Base-by-base conservation (phyloP, 2,888 invertebrate genomes). In the Dasypolia templi region DNA sequence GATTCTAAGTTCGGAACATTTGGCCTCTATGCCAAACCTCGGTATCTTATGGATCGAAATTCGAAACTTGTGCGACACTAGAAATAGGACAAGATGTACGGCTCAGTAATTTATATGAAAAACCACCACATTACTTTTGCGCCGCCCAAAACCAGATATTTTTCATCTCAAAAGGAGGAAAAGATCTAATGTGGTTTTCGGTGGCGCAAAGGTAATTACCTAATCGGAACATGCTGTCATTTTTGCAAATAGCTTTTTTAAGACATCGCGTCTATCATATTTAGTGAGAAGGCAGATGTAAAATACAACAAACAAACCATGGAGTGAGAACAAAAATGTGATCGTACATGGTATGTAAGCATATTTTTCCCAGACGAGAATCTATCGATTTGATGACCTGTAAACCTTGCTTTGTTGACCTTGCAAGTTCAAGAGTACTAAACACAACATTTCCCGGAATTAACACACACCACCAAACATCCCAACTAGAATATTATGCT, bases 1-100 rank as follows among this genome's bases (percentile, higher is more conserved):
- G 66, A 39, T 53, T 46, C 46, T 51, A 69, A 73, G 39, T 62
- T 61, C 0, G 53, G 1, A 63, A 75, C 29, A 42, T 32, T 74
- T 32, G 17, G 42, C 32, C 39, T 72, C n/a, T 1, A 2, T 22
- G 22, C 19, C 53, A 3, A 63, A 78, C 62, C 77, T 72, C 19
- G 22, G 42, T 58, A 69, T 59, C 75, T 53, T 17, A 65, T 64
- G 14, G 62, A 44, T 64, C 29, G 7, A 70, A 70, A 49, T 56
- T 68, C 61, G 1, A 70, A 66, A 39, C 59, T 19, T 39, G 46
- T n/a, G n/a, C n/a, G n/a, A n/a, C 32, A 26, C 29, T 64, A 35
- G 2, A 42, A 17, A 56, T 62, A 44, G 49, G 3, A 75, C 26
- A 32, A 12, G 32, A 69, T 65, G n/a, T 32, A 59, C 46, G 17